Evolutionary conservation across 2,888 invertebrate genomes (phyloP), one percentile per base, ranked within the genome.

Genomic region (Paralinhomoeus sp.): DNA sequence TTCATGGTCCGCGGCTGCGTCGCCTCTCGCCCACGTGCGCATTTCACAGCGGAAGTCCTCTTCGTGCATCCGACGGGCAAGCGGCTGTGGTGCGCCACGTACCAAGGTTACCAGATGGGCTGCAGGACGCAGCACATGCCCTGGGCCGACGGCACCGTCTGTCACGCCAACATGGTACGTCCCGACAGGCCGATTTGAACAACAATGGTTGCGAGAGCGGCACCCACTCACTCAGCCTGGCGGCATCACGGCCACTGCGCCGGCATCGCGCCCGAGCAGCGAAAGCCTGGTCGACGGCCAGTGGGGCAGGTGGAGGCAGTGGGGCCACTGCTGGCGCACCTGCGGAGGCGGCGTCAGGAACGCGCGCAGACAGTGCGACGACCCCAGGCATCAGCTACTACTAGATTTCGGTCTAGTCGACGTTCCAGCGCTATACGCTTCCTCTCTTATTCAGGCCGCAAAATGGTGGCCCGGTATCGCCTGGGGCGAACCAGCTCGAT

Each of bases 91-190:
- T 84, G 83, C 63, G 76, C 75, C 38, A 70, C 69, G 41, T 68
- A 68, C 45, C 69, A 69, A 48, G 67, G 59, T 36, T 56, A 64
- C 50, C 63, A 66, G 40, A 62, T 65, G 48, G 74, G 74, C 1
- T 83, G 83, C 61, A 70, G 73, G 35, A 80, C 80, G 0, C 77
- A 78, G 52, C 76, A 78, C 61, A 75, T 79, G 72, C 82, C 82
- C 0, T 83, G 82, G 83, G 82, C 83, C 1, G 83, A 84, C 58
- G 83, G 83, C 3, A 83, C 83, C 0, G 66, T 71, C 1, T 84
- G 84, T 22, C 18, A 37, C 22, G 22, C 20, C 12, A 20, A 7
- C 5, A 35, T n/a, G n/a, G 35, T 35, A 18, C 9, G 35, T 13
- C n/a, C 5, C 20, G 21, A 13, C 13, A 15, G 24, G 12, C 3